Percentiles rank a stretch among this genome's conserved stretches.
Evolutionary conservation across 30 jellyfish, hydroid and myxozoan species (phyloP).

Genomic region (Hydractinia echinata): DNA sequence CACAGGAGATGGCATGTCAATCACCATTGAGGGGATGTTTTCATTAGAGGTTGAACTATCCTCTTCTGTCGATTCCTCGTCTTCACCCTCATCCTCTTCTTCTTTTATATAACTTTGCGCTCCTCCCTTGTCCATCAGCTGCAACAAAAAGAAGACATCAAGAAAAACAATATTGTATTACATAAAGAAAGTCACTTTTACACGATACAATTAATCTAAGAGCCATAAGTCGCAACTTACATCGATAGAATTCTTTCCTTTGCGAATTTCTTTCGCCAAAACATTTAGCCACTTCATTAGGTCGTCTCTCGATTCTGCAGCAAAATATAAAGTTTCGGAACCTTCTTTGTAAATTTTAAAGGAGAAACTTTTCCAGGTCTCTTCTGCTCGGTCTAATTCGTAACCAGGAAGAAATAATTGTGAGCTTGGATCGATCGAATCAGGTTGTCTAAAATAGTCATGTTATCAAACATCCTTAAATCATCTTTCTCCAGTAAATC

Average conservation of each 20-base stretch:
- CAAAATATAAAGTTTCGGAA: slow-evolving; percentile 76
- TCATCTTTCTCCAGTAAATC: neutral
- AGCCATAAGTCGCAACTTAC: neutral
- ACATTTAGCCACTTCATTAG: slow-evolving; percentile 71
- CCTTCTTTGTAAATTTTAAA: slow-evolving; percentile 56
- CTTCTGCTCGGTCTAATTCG: slow-evolving; percentile 85
- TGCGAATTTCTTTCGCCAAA: slow-evolving; percentile 71
- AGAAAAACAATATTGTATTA: too few species aligned
- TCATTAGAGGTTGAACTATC: slow-evolving; percentile 7
- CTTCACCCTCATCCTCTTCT: neutral
- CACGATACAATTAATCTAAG: too few species aligned
- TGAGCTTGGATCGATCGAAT: slow-evolving; percentile 64
- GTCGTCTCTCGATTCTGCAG: slow-evolving; percentile 83
- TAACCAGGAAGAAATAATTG: slow-evolving; percentile 54
- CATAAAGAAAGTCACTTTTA: too few species aligned
- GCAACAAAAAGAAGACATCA: too few species aligned
- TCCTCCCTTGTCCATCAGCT: too few species aligned
- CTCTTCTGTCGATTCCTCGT: neutral
- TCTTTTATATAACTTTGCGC: too few species aligned
- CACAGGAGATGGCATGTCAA: neutral
- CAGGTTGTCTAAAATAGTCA: slow-evolving; percentile 58
- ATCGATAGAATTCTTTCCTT: neutral
- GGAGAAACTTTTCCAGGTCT: slow-evolving; percentile 75
- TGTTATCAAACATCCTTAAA: too few species aligned
- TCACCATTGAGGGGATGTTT: neutral